These are phyloP conservation scores for Autographa gamma DNA, from an alignment of 2,888 invertebrate species.

Conservation along the genomic window DNA sequence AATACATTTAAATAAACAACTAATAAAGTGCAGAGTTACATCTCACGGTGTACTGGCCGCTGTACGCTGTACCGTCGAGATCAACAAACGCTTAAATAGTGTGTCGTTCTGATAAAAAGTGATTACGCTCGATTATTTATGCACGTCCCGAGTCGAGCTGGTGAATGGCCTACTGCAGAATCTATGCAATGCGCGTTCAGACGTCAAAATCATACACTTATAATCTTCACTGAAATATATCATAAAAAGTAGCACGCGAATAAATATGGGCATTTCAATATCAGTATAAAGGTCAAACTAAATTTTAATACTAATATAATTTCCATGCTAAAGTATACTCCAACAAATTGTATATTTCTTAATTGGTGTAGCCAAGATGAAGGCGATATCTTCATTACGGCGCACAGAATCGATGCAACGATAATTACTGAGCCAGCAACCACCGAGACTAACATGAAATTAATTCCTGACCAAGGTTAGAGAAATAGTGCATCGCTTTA, in stretches of 20 bases:
- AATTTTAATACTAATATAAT: neutral
- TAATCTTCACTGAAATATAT: neutral
- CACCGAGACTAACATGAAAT: constrained; percentile 69
- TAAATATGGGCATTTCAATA: neutral
- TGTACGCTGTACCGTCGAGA: constrained; percentile 44
- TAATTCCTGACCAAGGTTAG: constrained; percentile 72
- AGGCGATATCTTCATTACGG: constrained; percentile 82
- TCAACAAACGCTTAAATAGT: constrained; percentile 81
- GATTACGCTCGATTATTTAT: constrained; percentile 83
- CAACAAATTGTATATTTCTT: constrained; percentile 63
- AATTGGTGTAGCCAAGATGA: constrained; percentile 78
- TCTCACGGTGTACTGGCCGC: constrained; percentile 8
- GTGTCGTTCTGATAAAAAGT: constrained; percentile 78
- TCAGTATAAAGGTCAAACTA: neutral
- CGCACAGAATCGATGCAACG: constrained; percentile 75
- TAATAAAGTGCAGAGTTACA: constrained; percentile 12
- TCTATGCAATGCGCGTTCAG: constrained; percentile 10
- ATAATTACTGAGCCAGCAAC: constrained; percentile 76
- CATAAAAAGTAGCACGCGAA: neutral
- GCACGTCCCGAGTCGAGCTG: constrained; percentile 75
- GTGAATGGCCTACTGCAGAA: constrained; percentile 66
- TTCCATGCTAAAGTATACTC: constrained; percentile 33
- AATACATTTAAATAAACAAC: neutral
- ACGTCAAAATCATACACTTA: constrained; percentile 2
- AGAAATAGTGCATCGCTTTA: constrained; percentile 72